Evolutionary conservation across 2,888 invertebrate species (phyloP), one percentile per base, ranked within the genome.

Genomic region (Rhamphomyia laevipes): DNA sequence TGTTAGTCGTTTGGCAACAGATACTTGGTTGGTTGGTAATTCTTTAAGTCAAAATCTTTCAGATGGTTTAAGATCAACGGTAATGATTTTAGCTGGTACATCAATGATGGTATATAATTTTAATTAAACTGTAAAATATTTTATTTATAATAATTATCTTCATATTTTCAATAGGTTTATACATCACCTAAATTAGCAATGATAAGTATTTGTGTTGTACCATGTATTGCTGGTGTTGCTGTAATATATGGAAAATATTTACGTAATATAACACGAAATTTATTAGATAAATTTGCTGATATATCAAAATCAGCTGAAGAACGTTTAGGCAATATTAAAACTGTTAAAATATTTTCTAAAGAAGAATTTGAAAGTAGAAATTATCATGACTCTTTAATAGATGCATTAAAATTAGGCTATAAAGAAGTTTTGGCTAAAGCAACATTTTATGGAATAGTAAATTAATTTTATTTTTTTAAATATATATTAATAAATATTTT

Each of bases 31-130:
- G 15, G 92, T 97, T 7, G 93, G 95, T 7, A 82, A 88, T 52
- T 87, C 94, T 35, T 76, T 97, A 2, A 95, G 94, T 47, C 85
- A 83, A 64, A 97, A 97, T 71, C 79, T 97, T 50, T 93, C 94
- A 3, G 96, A 97, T 73, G 97, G 97, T 0, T 70, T 96, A 18
- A 74, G 97, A 43, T 88, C 94, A 0, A 65, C 82, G 3, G 82
- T 92, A 51, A 92, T 93, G 82, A 86, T 89, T 10, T 68, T 80
- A 23, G 88, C 87, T 41, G 93, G 95, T 1, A 82, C 91, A 35
- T 84, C 86, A 23, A 93, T 97, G 89, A 96, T 96, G 96, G 90
- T 91, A 71, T n/a, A 21, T 21, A 21, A 21, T 21, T 21, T 21
- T 21, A 4, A 13, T 33, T 33, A 33, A 6, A 33, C 13, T 33